A percentile compares a stretch with the other conserved stretches of the same genome.
phyloP scores from a whole-genome alignment of 2,797 vertebrate species.

The Ctenopoma kingsleyae region DNA sequence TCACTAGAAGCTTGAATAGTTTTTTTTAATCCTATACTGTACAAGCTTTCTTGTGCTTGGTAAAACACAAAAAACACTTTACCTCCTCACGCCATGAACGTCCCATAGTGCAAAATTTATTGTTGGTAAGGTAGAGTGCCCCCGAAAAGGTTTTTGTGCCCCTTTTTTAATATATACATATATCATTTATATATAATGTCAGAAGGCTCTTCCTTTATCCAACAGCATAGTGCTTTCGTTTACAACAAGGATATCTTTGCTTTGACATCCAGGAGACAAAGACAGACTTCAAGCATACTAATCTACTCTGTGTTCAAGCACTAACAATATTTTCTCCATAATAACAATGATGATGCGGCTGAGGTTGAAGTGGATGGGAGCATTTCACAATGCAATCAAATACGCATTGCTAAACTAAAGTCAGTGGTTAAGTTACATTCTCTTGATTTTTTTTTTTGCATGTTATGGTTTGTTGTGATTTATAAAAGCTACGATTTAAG shows the following conservation, averaged over 20 bases:
- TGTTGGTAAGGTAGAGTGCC: constrained; percentile 90
- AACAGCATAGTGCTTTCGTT: constrained; percentile 92
- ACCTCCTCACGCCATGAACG: constrained; percentile 84
- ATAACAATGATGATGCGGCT: constrained; percentile 47
- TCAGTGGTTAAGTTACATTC: constrained; percentile 65
- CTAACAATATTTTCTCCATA: constrained; percentile 80
- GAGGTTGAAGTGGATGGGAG: constrained; percentile 61
- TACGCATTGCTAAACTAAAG: constrained; percentile 57
- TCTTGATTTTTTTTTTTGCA: constrained; percentile 41
- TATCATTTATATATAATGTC: constrained; percentile 89
- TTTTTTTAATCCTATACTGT: constrained; percentile 79
- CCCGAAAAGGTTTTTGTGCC: constrained; percentile 85
- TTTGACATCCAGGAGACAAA: constrained; percentile 86
- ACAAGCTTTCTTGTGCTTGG: constrained; percentile 87
- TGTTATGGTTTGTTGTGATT: constrained; percentile 47
- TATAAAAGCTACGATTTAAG: constrained; percentile 39
- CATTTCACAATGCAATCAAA: constrained; percentile 70
- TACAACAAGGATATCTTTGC: constrained; percentile 88
- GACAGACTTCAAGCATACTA: constrained; percentile 83
- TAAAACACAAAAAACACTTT: constrained; percentile 85
- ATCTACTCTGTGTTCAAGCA: constrained; percentile 84
- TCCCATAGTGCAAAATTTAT: constrained; percentile 93
- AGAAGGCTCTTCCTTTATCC: constrained; percentile 90
- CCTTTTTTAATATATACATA: constrained; percentile 87
- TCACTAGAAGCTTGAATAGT: constrained; percentile 83